Percentiles rank a stretch among this genome's conserved stretches.
Conservation (phyloP, 2,888 invertebrate genomes). For the Acrobasis consociella region DNA sequence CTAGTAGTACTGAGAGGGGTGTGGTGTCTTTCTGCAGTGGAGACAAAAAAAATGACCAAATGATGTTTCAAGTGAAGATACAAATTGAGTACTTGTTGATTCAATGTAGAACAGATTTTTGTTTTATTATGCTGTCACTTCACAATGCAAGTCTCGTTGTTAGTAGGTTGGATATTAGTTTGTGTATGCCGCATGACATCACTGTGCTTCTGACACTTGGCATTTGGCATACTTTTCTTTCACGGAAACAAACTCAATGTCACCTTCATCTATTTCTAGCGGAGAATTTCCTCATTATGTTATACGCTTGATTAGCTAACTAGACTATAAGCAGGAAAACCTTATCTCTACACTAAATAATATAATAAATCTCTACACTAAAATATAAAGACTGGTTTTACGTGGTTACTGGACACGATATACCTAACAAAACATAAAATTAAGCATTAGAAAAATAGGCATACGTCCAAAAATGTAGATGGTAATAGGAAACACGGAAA, state of each 20-base stretch:
- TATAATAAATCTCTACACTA: too few relatives aligned
- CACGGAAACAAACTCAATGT: slow-evolving; percentile 67
- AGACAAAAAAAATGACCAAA: too few relatives aligned
- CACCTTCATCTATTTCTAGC: slow-evolving; percentile 66
- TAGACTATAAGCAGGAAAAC: not conserved
- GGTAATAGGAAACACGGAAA: slow-evolving; percentile 30
- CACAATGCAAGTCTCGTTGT: not conserved
- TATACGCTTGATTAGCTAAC: not conserved
- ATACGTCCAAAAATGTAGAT: not conserved
- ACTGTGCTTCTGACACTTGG: slow-evolving; percentile 41
- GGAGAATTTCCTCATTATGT: slow-evolving; percentile 42
- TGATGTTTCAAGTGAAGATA: too few relatives aligned
- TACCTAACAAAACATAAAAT: not conserved
- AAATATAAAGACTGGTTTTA: not conserved
- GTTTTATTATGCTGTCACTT: not conserved
- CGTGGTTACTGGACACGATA: not conserved
- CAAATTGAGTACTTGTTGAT: too few relatives aligned
- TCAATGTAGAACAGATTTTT: too few relatives aligned
- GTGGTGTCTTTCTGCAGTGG: too few relatives aligned
- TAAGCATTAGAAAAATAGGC: not conserved
- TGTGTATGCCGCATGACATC: slow-evolving; percentile 3
- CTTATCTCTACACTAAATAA: not conserved
- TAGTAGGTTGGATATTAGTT: not conserved
- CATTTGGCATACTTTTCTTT: slow-evolving; percentile 56
- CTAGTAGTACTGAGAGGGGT: too few relatives aligned